Evolutionary conservation across 2,113 vertebrate species (phyloP), one percentile per base, ranked within the genome.

Genomic region (Chloropsis cyanopogon): DNA sequence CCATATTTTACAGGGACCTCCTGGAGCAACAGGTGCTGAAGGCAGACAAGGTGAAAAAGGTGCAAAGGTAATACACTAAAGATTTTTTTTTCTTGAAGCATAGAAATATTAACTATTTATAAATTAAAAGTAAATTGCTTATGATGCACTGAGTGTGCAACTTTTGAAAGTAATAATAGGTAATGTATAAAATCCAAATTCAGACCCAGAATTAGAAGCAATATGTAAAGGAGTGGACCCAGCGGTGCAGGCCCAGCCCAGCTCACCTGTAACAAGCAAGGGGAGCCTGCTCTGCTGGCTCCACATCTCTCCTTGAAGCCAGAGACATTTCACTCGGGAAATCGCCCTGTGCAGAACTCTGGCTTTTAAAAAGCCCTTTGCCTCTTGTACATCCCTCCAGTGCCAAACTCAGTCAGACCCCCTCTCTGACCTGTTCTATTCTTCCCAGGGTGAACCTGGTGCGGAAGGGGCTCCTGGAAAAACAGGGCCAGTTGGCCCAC

Each of bases 31-130:
- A 4, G 99, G 99, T 72, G 86, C 99, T 88, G 99, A 99, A 97
- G 99, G 99, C 97, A 98, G 99, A 86, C 99, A 99, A 98, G 99
- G 99, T 79, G 99, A 99, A 98, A 99, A 99, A 97, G 99, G 99
- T 57, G 98, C 99, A 69, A 99, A 99, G 99, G 99, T 99, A 98
- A 98, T 60, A 33, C 17, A 24, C 5, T 42, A 25, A 31, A 25
- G 11, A 23, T 8, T 44, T 37, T 37, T 37, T 54, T 89, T 88
- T 85, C 72, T 24, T 29, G 14, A 21, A 60, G 5, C 13, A 52
- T 37, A 23, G 21, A 75, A 81, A 75, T 61, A 20, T 11, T 50
- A 86, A 49, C n/a, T 56, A 16, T 33, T n/a, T 83, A 46, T 54
- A 60, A 86, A 52, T 60, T 5, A 56, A 47, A 89, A 53, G 4